Base-by-base conservation (phyloP, 1,140 invertebrate genomes). In the Spodoptera frugiperda region DNA sequence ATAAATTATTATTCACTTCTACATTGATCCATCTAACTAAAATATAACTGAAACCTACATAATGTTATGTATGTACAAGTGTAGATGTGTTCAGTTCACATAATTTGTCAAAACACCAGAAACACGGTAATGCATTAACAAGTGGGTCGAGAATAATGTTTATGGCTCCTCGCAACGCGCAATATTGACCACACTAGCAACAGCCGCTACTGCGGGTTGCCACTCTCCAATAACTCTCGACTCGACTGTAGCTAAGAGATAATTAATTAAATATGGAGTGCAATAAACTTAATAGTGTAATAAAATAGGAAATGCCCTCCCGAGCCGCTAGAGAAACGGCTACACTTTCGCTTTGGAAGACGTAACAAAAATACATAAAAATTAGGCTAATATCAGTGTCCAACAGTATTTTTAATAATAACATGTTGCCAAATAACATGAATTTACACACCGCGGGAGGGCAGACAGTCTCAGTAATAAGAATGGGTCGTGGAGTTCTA, bases 271-370 rank as follows among this genome's bases (percentile, higher is more conserved):
- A 79, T 83, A 89, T 89, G 87, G 88, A 89, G 89, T 93, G 89
- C 87, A 89, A 87, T 87, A 88, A 91, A 89, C 89, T 91, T 91
- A 91, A 89, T 88, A 89, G 84, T 87, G 84, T 91, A 89, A 84
- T 86, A 88, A 78, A 86, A 89, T 91, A 92, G 90, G 90, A 91
- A 91, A 89, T 83, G 89, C 89, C 90, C 90, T 86, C 90, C 90
- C 87, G 79, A 71, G 54, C 54, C 80, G 21, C 48, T 83, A 80
- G 79, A 82, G 81, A 85, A 89, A 91, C 84, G 89, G 87, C 82
- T 84, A 83, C 81, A 25, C 54, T 59, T 79, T 78, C 77, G 81
- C 81, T 91, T 67, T 93, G 91, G 91, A 93, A 93, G 91, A 93
- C 91, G 81, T 81, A 88, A 91, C 81, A 82, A 86, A 90, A 86